Base-by-base conservation (phyloP, 2,797 vertebrate species). In the Momotus momota region DNA sequence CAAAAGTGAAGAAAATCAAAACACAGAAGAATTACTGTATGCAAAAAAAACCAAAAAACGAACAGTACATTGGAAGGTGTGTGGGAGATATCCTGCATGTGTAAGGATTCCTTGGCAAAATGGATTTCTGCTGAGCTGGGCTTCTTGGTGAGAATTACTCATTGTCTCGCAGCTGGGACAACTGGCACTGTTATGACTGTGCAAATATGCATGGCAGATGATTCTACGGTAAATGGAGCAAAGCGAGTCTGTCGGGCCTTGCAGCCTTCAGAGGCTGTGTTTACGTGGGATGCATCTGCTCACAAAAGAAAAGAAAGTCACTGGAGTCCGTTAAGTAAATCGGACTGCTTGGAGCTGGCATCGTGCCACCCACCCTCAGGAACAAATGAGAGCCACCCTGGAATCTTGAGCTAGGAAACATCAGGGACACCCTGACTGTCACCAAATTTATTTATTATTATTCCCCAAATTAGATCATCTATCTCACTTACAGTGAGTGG, bases 1-100 rank as follows among this genome's bases (percentile, higher is more conserved):
- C 18, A 81, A 46, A 79, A 86, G 13, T 69, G 65, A 81, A 91
- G 82, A 62, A 93, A 94, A 83, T 86, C n/a, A 88, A 96, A 95
- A 93, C 81, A 88, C 17, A 88, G n/a, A 90, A 80, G 27, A 79
- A 91, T 54, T 81, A 58, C 49, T 46, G 12, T 48, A 83, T 14
- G 65, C 40, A 81, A 91, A 96, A 93, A 86, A 54, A 61, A 91
- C 7, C 35, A 35, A 35, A 35, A 35, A 35, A 35, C 35, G 58
- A 90, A 62, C 43, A 75, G 58, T 58, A 58, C 61, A 60, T 61
- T 84, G 41, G 72, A 81, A 91, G 73, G 48, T 75, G 83, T 75
- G 52, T 65, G 89, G 73, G 82, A 83, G 70, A 79, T 75, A 88
- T 70, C 73, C 73, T 94, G 62, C 55, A 6, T 75, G 52, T 79